Base-by-base conservation (phyloP, 2,113 vertebrate species). In the Rhizomys pruinosus region DNA sequence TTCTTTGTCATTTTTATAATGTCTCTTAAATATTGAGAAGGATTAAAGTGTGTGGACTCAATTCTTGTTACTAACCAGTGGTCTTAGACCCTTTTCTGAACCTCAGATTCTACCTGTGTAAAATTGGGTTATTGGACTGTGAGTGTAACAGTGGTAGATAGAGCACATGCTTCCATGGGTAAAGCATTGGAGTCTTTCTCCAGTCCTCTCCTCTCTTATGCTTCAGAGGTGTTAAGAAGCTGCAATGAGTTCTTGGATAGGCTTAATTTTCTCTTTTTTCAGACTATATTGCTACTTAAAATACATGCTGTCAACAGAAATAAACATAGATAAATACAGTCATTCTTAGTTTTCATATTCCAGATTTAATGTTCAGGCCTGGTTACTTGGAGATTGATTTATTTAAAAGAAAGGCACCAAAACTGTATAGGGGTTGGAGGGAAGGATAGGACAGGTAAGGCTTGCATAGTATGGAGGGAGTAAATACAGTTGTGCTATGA, bases 241-340 rank as follows among this genome's bases (percentile, higher is more conserved):
- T 95, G 72, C 92, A 85, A 44, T 94, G 81, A 93, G 39, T 55
- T 82, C 3, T 93, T 89, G 74, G 69, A 44, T 94, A 32, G 71
- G 42, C 29, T 86, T 47, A 68, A 52, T 59, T 85, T 69, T 84
- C 64, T 16, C 82, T 93, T 80, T 85, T 76, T 91, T 94, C 55
- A 72, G 37, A 55, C 85, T 87, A 71, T 32, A 66, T 74, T 90
- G 29, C 11, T 77, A 59, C 44, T 12, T 3, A 66, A 87, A 92
- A 7, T 39, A 42, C 52, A 77, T 93, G 11, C 59, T 55, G 47
- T 68, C 63, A 92, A 68, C 27, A 93, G 78, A 89, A 94, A 71
- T 76, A 91, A 73, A 84, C 20, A 81, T 84, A 77, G 55, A 39
- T 74, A 95, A 34, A 7, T 73, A 63, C 66, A 47, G 63, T 1